phyloP scores from a whole-genome alignment of 2,113 vertebrate species.

The Caracal caracal region DNA sequence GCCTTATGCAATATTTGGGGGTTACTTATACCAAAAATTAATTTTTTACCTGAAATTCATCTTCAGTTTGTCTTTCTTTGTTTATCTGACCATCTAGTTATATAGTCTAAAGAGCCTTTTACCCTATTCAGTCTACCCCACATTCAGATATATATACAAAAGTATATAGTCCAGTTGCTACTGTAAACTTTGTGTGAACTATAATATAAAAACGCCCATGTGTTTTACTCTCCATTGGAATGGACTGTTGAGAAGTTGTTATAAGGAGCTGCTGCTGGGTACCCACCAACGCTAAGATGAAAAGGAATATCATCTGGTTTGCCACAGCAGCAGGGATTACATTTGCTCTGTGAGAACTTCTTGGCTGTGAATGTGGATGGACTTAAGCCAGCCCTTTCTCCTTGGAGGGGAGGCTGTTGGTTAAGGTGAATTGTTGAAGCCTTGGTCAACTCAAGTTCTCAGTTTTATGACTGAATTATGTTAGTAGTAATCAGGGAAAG shows the following conservation, averaged over 20 bases:
- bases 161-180: not conserved
- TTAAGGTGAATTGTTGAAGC: not conserved
- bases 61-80: not conserved
- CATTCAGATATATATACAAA: not conserved
- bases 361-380: slow-evolving; percentile 3
- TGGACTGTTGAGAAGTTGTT: not conserved
- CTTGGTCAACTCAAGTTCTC: not conserved
- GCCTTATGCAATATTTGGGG: not conserved
- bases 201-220: not conserved
- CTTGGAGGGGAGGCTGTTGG: not conserved
- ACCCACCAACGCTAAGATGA: not conserved
- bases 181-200: not conserved
- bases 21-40: not conserved
- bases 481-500: not conserved
- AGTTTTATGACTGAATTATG: slow-evolving; percentile 36
- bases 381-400: not conserved
- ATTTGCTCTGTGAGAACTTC: slow-evolving; percentile 12
- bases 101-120: not conserved
- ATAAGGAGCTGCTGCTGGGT: not conserved
- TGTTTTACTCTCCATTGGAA: not conserved
- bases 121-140: not conserved
- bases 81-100: not conserved
- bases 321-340: not conserved
- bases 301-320: not conserved
- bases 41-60: not conserved